phyloP scores from a whole-genome alignment of 2,797 vertebrate species.

The Nothura maculosa region DNA sequence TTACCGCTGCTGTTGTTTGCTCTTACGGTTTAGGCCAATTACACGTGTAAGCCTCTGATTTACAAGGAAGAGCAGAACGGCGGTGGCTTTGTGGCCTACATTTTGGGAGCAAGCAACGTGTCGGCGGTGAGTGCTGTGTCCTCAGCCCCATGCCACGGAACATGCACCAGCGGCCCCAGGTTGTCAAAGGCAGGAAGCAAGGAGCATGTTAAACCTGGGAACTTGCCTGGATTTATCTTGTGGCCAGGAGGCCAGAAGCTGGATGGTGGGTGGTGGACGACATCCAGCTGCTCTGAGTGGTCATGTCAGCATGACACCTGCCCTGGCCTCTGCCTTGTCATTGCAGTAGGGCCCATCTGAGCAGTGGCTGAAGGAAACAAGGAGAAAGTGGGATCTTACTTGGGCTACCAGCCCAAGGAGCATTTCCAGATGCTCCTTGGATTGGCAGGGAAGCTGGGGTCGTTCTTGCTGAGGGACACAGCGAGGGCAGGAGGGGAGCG shows the following conservation, averaged over 20 bases:
- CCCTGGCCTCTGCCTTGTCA: background rate
- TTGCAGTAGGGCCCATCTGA: background rate
- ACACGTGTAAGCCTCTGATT: conserved; percentile 65
- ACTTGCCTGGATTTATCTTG: background rate
- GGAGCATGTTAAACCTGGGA: background rate
- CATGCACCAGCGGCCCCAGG: background rate
- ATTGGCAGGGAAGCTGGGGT: background rate
- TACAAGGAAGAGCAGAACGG: conserved; percentile 61
- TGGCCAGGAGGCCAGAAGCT: background rate
- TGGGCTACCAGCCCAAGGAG: background rate
- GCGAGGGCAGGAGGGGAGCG: background rate
- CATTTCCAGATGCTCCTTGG: background rate
- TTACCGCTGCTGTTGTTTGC: conserved; percentile 66
- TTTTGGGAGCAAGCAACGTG: background rate
- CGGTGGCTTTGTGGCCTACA: conserved; percentile 54
- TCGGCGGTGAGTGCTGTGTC: background rate
- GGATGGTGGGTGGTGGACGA: background rate
- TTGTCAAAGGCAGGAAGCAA: background rate
- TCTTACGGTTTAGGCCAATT: conserved; percentile 59
- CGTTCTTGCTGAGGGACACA: background rate
- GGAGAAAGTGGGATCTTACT: background rate
- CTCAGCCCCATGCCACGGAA: background rate
- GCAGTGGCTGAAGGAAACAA: background rate
- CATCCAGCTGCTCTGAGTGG: accelerated
- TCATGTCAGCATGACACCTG: accelerated